Evolutionary conservation across 2,797 vertebrate species (phyloP), one percentile per base, ranked within the genome.

Genomic region (Lepilemur ruficaudatus): DNA sequence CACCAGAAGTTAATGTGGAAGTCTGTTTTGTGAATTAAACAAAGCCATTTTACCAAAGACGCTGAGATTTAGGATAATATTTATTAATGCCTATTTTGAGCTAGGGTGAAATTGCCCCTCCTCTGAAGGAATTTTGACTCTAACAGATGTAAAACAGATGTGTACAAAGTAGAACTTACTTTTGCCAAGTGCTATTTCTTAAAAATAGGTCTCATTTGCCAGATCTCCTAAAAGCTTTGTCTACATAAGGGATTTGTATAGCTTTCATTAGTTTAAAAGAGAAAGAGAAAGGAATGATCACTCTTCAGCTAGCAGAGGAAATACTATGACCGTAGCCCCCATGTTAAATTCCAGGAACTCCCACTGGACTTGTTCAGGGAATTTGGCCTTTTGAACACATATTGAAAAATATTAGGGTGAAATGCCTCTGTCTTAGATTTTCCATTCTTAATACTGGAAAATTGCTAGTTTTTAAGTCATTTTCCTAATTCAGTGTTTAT

Each of bases 91-190:
- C 35, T 87, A 23, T 90, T 87, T 79, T 87, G 46, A 96, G 79
- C 63, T 55, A 43, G 70, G 57, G 50, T 86, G 76, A 95, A 87
- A 82, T 38, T 23, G 20, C 17, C 11, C 35, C 57, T 85, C 38
- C 73, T 67, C 22, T 76, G 48, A 94, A 89, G 46, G 78, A 89
- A 85, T 85, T 82, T 72, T 12, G 57, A 94, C 80, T 95, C 82
- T 72, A 55, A 32, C 82, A 93, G 83, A 97, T 96, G 87, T 84
- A 46, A 89, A 85, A 93, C 97, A 98, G 95, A 95, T 97, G 95
- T 95, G 63, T 55, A 30, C 69, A 76, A 88, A 94, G 69, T 76
- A 88, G 76, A 81, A 61, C 23, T 85, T 69, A 70, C 46, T 79
- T 79, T 79, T 72, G 69, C 94, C 96, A 91, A 96, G 70, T 65